Evolutionary conservation across 1,140 invertebrate genomes (phyloP).

Genomic region (Trigoniulus corallinus): DNA sequence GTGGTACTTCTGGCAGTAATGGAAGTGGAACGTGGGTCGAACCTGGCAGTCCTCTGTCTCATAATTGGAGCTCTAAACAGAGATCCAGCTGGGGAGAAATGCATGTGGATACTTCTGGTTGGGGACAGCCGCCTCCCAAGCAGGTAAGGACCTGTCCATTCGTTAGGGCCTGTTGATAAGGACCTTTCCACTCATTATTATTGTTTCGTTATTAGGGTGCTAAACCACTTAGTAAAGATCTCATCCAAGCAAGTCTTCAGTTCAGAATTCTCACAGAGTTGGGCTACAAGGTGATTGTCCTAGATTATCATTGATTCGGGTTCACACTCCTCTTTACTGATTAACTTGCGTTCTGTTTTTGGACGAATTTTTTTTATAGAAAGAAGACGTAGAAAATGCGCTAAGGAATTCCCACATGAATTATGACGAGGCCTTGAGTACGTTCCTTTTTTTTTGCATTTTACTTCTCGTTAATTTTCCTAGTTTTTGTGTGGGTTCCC

Average conservation of each 20-base stretch:
- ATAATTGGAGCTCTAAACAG: slow-evolving; percentile 32
- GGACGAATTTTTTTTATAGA: slow-evolving; percentile 39
- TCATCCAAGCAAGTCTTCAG: slow-evolving; percentile 64
- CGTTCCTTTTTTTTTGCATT: too few relatives aligned
- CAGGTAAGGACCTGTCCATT: too few relatives aligned
- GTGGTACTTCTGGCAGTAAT: slow-evolving; percentile 3
- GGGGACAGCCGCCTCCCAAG: slow-evolving; percentile 32
- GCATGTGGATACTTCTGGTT: slow-evolving; percentile 38
- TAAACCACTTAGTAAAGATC: slow-evolving; percentile 44
- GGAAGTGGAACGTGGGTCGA: slow-evolving; percentile 30
- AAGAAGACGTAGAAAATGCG: slow-evolving; percentile 81
- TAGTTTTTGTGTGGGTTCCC: too few relatives aligned
- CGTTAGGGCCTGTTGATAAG: slow-evolving; percentile 1
- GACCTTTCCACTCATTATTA: neutral
- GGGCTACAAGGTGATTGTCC: slow-evolving; percentile 57
- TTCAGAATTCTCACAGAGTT: slow-evolving; percentile 69
- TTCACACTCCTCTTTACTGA: neutral
- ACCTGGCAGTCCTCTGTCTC: slow-evolving; percentile 27
- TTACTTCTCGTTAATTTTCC: too few relatives aligned
- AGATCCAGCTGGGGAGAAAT: slow-evolving; percentile 38
- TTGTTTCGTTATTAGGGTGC: slow-evolving; percentile 27
- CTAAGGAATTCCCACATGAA: slow-evolving; percentile 73
- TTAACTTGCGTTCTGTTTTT: slow-evolving; percentile 9
- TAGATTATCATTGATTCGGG: neutral
- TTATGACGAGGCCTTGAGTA: slow-evolving; percentile 48